Evolutionary conservation across 2,113 vertebrate species (phyloP).

Genomic region (Pantherophis guttatus): DNA sequence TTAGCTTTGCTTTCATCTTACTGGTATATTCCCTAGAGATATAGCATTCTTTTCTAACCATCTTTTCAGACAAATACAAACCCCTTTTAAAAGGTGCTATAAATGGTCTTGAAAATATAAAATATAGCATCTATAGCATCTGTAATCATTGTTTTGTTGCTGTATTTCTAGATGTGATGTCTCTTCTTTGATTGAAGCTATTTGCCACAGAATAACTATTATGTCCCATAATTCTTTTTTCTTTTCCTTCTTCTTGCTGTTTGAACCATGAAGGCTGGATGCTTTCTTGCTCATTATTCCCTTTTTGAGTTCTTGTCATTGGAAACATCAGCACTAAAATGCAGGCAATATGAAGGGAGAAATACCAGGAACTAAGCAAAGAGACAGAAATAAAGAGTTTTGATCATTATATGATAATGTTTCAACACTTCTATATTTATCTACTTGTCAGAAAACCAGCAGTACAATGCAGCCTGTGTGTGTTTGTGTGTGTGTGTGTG

Average conservation of each 20-base stretch:
- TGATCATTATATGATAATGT: background rate
- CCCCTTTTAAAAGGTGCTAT: slow-evolving; percentile 72
- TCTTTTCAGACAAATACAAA: slow-evolving; percentile 72
- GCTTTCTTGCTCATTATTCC: slow-evolving; percentile 68
- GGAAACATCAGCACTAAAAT: slow-evolving; percentile 83
- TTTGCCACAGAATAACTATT: slow-evolving; percentile 76
- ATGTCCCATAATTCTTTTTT: slow-evolving; percentile 64
- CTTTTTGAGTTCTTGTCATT: slow-evolving; percentile 75
- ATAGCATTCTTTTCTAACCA: slow-evolving; percentile 55
- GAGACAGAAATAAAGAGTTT: slow-evolving; percentile 17
- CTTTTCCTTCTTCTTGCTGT: slow-evolving; percentile 54
- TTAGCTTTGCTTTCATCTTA: slow-evolving; percentile 66
- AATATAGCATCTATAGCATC: slow-evolving; percentile 53
- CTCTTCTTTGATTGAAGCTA: slow-evolving; percentile 83
- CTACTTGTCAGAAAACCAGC: background rate
- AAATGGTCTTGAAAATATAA: slow-evolving; percentile 71
- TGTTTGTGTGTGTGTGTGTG: background rate
- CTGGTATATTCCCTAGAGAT: slow-evolving; percentile 58
- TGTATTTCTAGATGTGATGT: slow-evolving; percentile 77
- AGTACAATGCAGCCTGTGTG: background rate
- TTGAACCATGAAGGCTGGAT: slow-evolving; percentile 45
- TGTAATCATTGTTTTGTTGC: slow-evolving; percentile 65
- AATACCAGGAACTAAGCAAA: slow-evolving; percentile 87
- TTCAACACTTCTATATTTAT: background rate
- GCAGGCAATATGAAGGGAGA: slow-evolving; percentile 83